These are phyloP conservation scores for Odocoileus virginianus DNA, from an alignment of 2,113 vertebrate species.

Conservation along the genomic window DNA sequence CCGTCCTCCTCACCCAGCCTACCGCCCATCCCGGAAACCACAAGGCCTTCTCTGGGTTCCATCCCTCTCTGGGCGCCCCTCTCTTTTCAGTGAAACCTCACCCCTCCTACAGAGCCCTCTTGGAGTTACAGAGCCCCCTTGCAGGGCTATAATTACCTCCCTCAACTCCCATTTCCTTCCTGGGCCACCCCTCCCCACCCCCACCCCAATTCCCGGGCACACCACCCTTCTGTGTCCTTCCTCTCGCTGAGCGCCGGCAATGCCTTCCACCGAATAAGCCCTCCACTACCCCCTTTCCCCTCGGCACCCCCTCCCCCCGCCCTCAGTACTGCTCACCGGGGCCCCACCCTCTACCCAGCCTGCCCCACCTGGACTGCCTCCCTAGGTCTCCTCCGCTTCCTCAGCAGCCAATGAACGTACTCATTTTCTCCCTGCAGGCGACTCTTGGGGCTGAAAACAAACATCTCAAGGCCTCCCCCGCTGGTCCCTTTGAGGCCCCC, in stretches of 20 bases:
- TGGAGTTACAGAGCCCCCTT: neutral
- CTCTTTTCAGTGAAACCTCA: neutral
- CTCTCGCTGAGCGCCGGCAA: neutral
- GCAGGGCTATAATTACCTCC: neutral
- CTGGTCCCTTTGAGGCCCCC: neutral
- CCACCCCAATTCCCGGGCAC: neutral
- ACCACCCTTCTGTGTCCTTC: neutral
- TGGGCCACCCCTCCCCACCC: neutral
- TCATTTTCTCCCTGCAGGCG: neutral
- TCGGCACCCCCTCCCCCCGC: neutral
- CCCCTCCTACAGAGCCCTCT: neutral
- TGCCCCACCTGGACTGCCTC: neutral
- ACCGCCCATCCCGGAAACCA: neutral
- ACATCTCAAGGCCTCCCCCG: neutral
- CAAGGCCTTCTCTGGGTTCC: neutral
- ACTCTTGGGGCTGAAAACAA: neutral
- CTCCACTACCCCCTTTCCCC: neutral
- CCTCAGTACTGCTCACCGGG: neutral
- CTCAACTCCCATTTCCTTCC: neutral
- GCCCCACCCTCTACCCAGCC: neutral
- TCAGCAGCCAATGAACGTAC: neutral
- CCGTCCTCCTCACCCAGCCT: neutral
- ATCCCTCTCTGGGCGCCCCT: neutral
- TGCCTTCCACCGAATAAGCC: neutral
- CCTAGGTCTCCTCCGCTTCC: neutral